A percentile compares a stretch with the other conserved stretches of the same genome.
These are phyloP conservation scores for Glaucopsyche alexis DNA, from an alignment of 2,888 invertebrate species.

Conservation along the genomic window DNA sequence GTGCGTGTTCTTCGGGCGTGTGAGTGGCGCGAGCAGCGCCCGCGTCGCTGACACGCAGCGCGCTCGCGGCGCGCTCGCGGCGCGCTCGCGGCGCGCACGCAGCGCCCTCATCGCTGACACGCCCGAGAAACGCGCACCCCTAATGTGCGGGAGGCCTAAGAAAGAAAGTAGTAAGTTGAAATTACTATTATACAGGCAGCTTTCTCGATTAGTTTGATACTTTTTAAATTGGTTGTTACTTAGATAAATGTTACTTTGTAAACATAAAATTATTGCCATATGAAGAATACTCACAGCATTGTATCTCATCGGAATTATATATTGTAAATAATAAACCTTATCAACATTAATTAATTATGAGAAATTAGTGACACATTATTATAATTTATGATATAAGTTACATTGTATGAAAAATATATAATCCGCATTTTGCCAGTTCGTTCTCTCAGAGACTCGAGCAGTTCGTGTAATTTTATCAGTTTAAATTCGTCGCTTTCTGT, in stretches of 20 bases:
- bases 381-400: not conserved
- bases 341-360: not conserved
- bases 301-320: not conserved
- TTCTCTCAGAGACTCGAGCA: not conserved
- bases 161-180: no score
- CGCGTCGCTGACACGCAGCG: no score
- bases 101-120: no score
- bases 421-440: not conserved
- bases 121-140: no score
- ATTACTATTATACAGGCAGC: not conserved
- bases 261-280: slow-evolving; percentile 4
- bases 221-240: not conserved
- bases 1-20: no score
- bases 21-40: no score
- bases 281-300: slow-evolving; percentile 20
- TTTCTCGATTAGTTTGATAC: not conserved
- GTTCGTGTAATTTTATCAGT: no score
- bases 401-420: not conserved
- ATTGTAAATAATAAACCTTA: not conserved
- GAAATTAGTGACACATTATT: not conserved
- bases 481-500: no score
- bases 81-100: no score
- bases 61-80: no score
- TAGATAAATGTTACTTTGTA: not conserved
- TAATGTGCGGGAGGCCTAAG: no score